phyloP scores from a whole-genome alignment of 2,888 invertebrate genomes.

The Ectemnius continuus region DNA sequence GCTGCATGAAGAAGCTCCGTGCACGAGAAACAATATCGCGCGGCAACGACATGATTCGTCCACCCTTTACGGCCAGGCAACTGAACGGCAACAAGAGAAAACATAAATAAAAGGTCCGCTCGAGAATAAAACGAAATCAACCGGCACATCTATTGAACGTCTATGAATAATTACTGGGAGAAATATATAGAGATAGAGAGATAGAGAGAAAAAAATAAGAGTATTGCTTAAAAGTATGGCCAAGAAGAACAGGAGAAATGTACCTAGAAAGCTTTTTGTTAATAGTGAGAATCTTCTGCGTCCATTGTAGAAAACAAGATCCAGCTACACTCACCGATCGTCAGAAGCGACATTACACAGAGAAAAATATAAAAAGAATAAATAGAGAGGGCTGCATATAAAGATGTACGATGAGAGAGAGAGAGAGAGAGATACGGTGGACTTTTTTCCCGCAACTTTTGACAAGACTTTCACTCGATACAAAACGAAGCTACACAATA shows the following conservation, averaged over 20 bases:
- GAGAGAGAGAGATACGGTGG: not conserved
- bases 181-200: too few relatives aligned
- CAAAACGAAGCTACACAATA: not conserved
- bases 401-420: not conserved
- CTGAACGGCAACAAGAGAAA: not conserved
- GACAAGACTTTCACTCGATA: slow-evolving; percentile 2
- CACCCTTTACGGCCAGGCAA: slow-evolving; percentile 1
- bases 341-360: slow-evolving; percentile 72
- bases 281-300: slow-evolving; percentile 77
- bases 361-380: slow-evolving; percentile 71
- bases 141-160: not conserved
- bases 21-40: not conserved
- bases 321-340: slow-evolving; percentile 75
- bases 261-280: slow-evolving; percentile 77
- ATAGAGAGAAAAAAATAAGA: slow-evolving; percentile 5
- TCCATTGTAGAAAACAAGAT: slow-evolving; percentile 77
- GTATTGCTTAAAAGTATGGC: slow-evolving; percentile 28
- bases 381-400: slow-evolving; percentile 59
- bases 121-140: not conserved
- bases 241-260: slow-evolving; percentile 60
- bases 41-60: not conserved
- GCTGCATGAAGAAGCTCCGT: slow-evolving; percentile 10
- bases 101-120: not conserved
- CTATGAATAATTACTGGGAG: not conserved
- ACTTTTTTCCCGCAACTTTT: not conserved